Base-by-base conservation (phyloP, 2,888 invertebrate species). In the Tanaodytes sp. region DNA sequence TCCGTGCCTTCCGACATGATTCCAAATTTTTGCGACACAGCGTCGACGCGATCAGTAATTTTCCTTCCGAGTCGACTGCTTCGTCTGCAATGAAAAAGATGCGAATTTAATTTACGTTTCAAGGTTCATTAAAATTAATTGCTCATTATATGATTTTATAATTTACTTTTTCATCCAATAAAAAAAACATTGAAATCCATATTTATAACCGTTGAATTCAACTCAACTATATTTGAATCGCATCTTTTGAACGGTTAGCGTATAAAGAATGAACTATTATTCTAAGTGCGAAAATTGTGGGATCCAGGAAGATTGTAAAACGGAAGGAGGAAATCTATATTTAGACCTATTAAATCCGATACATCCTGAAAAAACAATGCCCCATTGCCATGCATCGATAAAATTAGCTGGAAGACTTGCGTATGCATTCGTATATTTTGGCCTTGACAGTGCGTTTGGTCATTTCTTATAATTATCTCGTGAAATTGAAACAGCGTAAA, bases 1-100 rank as follows among this genome's bases (percentile, higher is more conserved):
- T 84, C 84, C 73, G 81, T 80, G 46, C 84, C 84, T 69, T 77
- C 77, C 76, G 81, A 78, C 82, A 81, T 82, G 37, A 16, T 61
- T 48, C 42, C 33, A 15, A 11, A 36, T 31, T 66, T 74, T 65
- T 23, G 5, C 5, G 23, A 23, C 62, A 62, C 71, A 73, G 73
- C 61, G 52, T 65, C 74, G 74, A 71, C 66, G 65, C 72, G 55
- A 59, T 74, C 69, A 62, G 69, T 58, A 33, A 15, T 16, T 59
- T 45, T 46, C 31, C 46, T 20, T 33, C 39, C 23, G 16, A 39
- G 55, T 46, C 59, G 64, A 58, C 52, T 30, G 42, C 59, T 45
- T 61, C 33, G 54, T 42, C 70, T 70, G 65, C 31, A 70, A 57
- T 37, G 51, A 9, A 36, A 3, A 15, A 27, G 9, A 27, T 9